phyloP scores from a whole-genome alignment of 2,113 vertebrate species.

The Phylloscopus trochiloides region DNA sequence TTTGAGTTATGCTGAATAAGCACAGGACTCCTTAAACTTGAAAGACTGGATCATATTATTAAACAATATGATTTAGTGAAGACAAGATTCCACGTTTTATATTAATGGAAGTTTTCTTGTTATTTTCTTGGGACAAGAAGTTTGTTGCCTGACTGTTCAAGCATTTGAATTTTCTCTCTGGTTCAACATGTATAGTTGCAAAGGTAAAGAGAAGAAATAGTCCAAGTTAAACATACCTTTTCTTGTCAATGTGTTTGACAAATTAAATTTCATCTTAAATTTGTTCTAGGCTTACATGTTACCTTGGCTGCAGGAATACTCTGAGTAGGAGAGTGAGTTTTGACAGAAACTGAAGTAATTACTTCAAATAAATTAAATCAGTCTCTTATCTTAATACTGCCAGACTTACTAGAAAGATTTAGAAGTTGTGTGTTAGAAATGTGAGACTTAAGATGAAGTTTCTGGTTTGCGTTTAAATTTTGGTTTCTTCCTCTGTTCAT shows the following conservation, averaged over 20 bases:
- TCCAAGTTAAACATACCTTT: conserved; percentile 19
- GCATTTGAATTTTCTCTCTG: conserved; percentile 1
- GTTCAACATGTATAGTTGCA: neutral
- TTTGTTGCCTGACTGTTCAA: neutral
- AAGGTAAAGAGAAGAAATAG: neutral
- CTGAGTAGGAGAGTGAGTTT: neutral
- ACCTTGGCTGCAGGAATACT: neutral
- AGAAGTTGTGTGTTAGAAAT: neutral
- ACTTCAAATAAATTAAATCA: neutral
- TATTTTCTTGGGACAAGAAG: neutral
- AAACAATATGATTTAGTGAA: neutral
- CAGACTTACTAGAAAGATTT: neutral
- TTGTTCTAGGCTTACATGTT: conserved; percentile 12
- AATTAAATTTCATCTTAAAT: conserved; percentile 6
- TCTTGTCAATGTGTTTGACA: conserved; percentile 7
- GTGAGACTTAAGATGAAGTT: neutral
- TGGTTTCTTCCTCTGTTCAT: neutral
- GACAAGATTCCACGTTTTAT: neutral
- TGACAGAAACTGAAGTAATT: conserved; percentile 33
- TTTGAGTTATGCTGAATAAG: neutral
- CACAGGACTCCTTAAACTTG: neutral
- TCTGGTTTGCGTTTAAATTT: neutral
- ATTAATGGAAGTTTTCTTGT: neutral
- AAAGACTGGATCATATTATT: neutral
- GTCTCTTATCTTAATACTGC: neutral